Conservation (phyloP, 37 sponge, comb jelly and placozoan species). For the Spongilla lacustris region DNA sequence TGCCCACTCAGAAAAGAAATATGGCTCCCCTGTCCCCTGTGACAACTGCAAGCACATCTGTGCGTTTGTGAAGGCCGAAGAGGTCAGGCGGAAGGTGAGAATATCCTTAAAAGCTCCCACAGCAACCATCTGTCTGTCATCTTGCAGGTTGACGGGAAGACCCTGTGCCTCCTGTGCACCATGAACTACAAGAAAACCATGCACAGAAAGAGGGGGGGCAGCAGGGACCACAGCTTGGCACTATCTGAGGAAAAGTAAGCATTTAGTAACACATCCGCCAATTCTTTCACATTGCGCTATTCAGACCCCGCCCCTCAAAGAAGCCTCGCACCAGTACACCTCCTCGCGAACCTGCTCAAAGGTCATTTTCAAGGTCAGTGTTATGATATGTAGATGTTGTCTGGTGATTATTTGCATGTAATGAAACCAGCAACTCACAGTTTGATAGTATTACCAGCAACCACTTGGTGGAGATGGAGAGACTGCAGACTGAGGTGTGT, state of each 20-base stretch:
- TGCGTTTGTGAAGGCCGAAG: slow-evolving; percentile 80
- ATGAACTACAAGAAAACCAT: slow-evolving; percentile 80
- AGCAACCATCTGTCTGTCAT: not conserved
- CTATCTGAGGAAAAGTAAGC: too few species aligned
- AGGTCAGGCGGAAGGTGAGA: slow-evolving; percentile 71
- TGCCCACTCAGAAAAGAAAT: slow-evolving; percentile 74
- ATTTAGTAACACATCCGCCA: too few species aligned
- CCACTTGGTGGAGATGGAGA: slow-evolving; percentile 59
- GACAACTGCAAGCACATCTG: slow-evolving; percentile 73
- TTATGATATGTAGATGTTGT: not conserved
- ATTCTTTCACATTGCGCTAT: too few species aligned
- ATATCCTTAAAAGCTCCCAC: not conserved
- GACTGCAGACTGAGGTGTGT: slow-evolving; percentile 50
- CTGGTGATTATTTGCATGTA: not conserved
- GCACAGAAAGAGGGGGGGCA: slow-evolving; percentile 49
- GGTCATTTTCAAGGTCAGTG: too few species aligned
- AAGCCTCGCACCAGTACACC: too few species aligned
- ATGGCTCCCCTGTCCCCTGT: slow-evolving; percentile 75
- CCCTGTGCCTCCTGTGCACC: slow-evolving; percentile 82
- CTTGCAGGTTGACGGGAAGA: slow-evolving; percentile 77
- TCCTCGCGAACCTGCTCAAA: too few species aligned
- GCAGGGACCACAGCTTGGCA: not conserved
- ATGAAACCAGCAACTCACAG: slow-evolving; percentile 30
- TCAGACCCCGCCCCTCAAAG: too few species aligned
- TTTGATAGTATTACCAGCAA: slow-evolving; percentile 46